phyloP scores from a whole-genome alignment of 2,113 vertebrate species.

The Leuciscus idus region DNA sequence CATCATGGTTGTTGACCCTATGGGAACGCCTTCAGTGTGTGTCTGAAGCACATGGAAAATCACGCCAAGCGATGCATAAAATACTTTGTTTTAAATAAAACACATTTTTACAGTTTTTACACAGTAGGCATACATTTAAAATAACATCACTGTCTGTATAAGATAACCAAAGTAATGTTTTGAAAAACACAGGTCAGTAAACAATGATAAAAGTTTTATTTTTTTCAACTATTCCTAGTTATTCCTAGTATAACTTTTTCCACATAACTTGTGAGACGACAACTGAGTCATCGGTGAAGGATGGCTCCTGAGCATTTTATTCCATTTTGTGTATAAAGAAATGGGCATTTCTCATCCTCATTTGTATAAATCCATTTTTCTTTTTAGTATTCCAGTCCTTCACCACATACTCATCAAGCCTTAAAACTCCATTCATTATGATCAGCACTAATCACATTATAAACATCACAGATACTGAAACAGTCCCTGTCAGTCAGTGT shows the following conservation, averaged over 20 bases:
- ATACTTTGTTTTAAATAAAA: no score
- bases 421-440: background rate
- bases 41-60: no score
- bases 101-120: background rate
- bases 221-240: background rate
- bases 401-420: slow-evolving; percentile 1
- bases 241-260: background rate
- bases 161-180: background rate
- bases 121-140: background rate
- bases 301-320: background rate
- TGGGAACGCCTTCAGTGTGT: no score
- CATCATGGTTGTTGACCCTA: no score
- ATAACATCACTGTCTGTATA: background rate
- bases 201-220: no score
- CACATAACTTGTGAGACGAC: background rate
- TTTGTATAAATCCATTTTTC: background rate
- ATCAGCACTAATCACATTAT: background rate
- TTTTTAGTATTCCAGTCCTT: background rate
- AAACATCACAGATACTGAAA: background rate
- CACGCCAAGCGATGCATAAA: no score
- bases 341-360: background rate
- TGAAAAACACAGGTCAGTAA: background rate
- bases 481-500: background rate
- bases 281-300: background rate
- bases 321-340: background rate